Evolutionary conservation across 2,888 invertebrate species (phyloP).

Genomic region (Macrosoma leucophasiata): DNA sequence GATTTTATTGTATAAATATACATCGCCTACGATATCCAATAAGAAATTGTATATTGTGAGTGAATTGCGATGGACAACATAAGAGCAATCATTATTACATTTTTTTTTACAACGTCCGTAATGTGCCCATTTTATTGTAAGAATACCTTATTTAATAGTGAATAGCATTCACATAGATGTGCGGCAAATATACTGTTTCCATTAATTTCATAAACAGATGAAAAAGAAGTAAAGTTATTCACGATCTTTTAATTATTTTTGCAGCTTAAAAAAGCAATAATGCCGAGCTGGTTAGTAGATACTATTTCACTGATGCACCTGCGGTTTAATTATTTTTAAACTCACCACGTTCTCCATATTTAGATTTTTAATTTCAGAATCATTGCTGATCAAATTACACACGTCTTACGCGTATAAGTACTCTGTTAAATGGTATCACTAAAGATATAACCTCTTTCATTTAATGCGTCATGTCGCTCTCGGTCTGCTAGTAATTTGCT

Average conservation of each 20-base stretch:
- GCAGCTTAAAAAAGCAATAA: no score
- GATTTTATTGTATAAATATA: slow-evolving; percentile 51
- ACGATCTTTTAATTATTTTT: no score
- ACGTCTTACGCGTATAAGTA: slow-evolving; percentile 6
- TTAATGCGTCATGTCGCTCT: slow-evolving; percentile 49
- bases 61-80: slow-evolving; percentile 38
- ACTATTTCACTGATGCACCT: no score
- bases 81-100: slow-evolving; percentile 36
- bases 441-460: slow-evolving; percentile 43
- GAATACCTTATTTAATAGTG: no score
- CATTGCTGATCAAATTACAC: slow-evolving; percentile 7
- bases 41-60: slow-evolving; percentile 52
- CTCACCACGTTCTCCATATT: no score
- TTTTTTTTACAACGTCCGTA: slow-evolving; percentile 36
- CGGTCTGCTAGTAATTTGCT: slow-evolving; percentile 51
- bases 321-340: no score
- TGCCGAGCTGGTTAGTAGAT: no score
- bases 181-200: no score
- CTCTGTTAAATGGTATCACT: slow-evolving; percentile 6
- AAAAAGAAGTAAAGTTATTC: no score
- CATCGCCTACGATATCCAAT: slow-evolving; percentile 38
- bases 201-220: no score
- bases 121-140: slow-evolving; percentile 36
- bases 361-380: no score
- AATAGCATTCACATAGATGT: no score